Conservation (phyloP, 2,888 invertebrate species). For the Metellina segmentata region DNA sequence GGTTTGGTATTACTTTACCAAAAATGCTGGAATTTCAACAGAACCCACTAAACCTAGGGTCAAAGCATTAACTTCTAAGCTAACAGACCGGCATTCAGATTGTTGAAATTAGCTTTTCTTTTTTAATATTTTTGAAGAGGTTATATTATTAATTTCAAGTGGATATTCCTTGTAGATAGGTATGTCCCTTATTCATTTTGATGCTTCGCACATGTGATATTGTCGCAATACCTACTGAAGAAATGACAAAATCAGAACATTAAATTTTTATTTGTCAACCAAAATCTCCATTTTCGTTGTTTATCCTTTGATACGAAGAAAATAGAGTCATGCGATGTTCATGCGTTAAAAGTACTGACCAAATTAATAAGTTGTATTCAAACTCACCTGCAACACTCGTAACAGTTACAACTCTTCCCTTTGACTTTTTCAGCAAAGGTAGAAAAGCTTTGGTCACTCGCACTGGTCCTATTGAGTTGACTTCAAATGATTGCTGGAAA, state of each 20-base stretch:
- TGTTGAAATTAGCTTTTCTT: too few species aligned
- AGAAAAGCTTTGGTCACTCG: slow-evolving; percentile 80
- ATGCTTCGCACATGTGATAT: not conserved
- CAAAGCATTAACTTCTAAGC: too few species aligned
- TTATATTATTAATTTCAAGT: too few species aligned
- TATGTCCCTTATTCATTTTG: too few species aligned
- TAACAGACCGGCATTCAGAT: too few species aligned
- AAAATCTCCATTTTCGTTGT: not conserved
- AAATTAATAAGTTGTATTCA: not conserved
- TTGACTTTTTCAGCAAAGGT: slow-evolving; percentile 79
- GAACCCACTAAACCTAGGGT: too few species aligned
- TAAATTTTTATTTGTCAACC: not conserved
- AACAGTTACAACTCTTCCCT: slow-evolving; percentile 79
- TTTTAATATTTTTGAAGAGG: too few species aligned
- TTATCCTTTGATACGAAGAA: not conserved
- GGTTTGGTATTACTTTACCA: too few species aligned
- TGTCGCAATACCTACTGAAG: not conserved
- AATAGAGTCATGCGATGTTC: not conserved
- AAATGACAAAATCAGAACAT: not conserved
- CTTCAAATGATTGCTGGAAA: slow-evolving; percentile 80
- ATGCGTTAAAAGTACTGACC: not conserved
- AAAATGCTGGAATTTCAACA: too few species aligned
- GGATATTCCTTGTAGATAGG: too few species aligned
- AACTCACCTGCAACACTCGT: slow-evolving; percentile 79
- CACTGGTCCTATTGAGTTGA: slow-evolving; percentile 79